phyloP scores from a whole-genome alignment of 2,888 invertebrate species.

The Chelonus formosanus region DNA sequence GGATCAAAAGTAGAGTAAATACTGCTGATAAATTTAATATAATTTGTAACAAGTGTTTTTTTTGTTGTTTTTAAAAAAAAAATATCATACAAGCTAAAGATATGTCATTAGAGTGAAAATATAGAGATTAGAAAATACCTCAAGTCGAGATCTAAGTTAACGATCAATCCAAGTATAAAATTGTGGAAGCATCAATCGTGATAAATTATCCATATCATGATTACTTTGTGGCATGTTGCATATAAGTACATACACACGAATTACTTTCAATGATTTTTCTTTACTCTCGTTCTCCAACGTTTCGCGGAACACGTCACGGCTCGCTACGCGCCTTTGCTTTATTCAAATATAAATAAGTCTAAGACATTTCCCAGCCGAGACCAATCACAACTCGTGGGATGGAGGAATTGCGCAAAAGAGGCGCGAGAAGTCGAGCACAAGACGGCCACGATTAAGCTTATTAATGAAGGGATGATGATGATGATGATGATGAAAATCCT shows the following conservation, averaged over 20 bases:
- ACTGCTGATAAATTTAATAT: too few relatives aligned
- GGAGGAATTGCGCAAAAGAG: slow-evolving; percentile 19
- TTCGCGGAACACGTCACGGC: slow-evolving; percentile 28
- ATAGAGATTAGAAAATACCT: slow-evolving; percentile 25
- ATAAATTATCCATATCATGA: slow-evolving; percentile 26
- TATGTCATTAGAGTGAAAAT: slow-evolving; percentile 28
- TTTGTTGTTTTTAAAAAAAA: too few relatives aligned
- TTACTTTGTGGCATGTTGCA: slow-evolving; percentile 16
- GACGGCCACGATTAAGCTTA: slow-evolving; percentile 4
- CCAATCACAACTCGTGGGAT: slow-evolving; percentile 24
- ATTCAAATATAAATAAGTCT: slow-evolving; percentile 22
- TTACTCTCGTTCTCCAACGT: slow-evolving; percentile 26
- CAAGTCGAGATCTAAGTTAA: slow-evolving; percentile 17
- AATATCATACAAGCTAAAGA: not conserved
- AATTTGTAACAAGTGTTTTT: too few relatives aligned
- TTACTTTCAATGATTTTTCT: slow-evolving; percentile 23
- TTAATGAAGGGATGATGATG: too few relatives aligned
- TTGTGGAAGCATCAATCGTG: slow-evolving; percentile 26
- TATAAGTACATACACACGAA: slow-evolving; percentile 3
- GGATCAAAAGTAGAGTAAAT: too few relatives aligned
- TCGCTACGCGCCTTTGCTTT: slow-evolving; percentile 28
- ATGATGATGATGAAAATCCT: too few relatives aligned
- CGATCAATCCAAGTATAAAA: slow-evolving; percentile 18
- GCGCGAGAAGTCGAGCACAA: slow-evolving; percentile 27
- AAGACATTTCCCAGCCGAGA: slow-evolving; percentile 24